phyloP scores from a whole-genome alignment of 2,797 vertebrate species.

The Pelodytes ibericus region DNA sequence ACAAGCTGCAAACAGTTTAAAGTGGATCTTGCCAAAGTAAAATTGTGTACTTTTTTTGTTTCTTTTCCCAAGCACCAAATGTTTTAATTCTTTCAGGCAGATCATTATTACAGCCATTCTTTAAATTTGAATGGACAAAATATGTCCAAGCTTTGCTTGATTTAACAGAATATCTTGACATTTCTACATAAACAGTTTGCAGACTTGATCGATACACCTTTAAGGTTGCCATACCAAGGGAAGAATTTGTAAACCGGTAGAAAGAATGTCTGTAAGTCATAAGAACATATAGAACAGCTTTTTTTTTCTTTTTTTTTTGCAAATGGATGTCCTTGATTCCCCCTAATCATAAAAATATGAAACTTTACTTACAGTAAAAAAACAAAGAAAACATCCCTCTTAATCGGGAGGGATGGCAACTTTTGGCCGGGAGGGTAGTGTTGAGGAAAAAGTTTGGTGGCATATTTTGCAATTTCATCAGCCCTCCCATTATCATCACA shows the following conservation, averaged over 20 bases:
- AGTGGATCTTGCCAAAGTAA: slow-evolving; percentile 62
- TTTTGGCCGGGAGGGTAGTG: no score
- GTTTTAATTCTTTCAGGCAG: slow-evolving; percentile 69
- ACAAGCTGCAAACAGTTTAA: slow-evolving; percentile 62
- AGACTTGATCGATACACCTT: slow-evolving; percentile 45
- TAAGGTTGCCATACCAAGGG: slow-evolving; percentile 37
- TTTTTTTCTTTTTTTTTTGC: background rate
- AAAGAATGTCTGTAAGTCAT: slow-evolving; percentile 20
- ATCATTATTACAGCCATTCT: slow-evolving; percentile 67
- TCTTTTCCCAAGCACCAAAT: slow-evolving; percentile 65
- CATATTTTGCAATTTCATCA: no score
- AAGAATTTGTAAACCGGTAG: background rate
- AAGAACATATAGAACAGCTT: background rate
- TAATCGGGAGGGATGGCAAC: no score
- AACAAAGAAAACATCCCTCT: no score
- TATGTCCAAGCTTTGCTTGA: slow-evolving; percentile 57
- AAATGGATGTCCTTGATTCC: no score
- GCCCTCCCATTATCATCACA: no score
- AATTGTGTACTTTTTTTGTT: slow-evolving; percentile 65
- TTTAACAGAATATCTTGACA: slow-evolving; percentile 55
- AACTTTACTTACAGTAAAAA: no score
- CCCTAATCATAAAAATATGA: no score
- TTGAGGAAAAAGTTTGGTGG: no score
- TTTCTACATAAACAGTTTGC: slow-evolving; percentile 60
- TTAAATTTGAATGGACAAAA: slow-evolving; percentile 64